Conservation (phyloP, 1,140 invertebrate species). For the Drosophila ambigua region DNA sequence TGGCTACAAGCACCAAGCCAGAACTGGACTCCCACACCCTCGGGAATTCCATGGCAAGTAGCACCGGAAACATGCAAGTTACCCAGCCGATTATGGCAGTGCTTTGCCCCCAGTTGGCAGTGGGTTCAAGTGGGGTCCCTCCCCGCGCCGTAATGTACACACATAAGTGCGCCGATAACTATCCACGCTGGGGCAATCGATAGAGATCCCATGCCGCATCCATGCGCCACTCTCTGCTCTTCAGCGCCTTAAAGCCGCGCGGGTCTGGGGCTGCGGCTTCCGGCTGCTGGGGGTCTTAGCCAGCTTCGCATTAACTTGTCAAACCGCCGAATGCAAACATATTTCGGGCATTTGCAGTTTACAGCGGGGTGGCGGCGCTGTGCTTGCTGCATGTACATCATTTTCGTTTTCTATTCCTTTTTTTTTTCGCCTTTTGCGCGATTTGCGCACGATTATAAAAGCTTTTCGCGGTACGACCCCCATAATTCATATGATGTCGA, state of each 20-base stretch:
- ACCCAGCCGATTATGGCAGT: too few species aligned
- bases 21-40: too few species aligned
- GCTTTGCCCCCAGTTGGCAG: neutral
- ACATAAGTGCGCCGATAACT: constrained; percentile 2
- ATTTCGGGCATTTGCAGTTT: constrained; percentile 74
- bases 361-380: constrained; percentile 7
- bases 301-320: constrained; percentile 80
- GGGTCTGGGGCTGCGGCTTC: constrained; percentile 6
- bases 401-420: constrained; percentile 44
- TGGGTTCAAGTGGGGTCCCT: constrained; percentile 7
- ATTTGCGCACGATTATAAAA: constrained; percentile 84
- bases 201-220: neutral
- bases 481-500: constrained; percentile 83
- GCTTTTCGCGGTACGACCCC: constrained; percentile 83
- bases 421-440: constrained; percentile 60
- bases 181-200: constrained; percentile 4
- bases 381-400: constrained; percentile 71
- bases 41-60: too few species aligned
- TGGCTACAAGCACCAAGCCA: too few species aligned
- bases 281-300: neutral
- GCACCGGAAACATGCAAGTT: too few species aligned
- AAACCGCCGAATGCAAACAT: constrained; percentile 80
- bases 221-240: constrained; percentile 4
- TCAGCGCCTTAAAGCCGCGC: neutral
- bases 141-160: too few species aligned